phyloP scores from a whole-genome alignment of 2,888 invertebrate genomes.

The Nephrotoma flavescens region DNA sequence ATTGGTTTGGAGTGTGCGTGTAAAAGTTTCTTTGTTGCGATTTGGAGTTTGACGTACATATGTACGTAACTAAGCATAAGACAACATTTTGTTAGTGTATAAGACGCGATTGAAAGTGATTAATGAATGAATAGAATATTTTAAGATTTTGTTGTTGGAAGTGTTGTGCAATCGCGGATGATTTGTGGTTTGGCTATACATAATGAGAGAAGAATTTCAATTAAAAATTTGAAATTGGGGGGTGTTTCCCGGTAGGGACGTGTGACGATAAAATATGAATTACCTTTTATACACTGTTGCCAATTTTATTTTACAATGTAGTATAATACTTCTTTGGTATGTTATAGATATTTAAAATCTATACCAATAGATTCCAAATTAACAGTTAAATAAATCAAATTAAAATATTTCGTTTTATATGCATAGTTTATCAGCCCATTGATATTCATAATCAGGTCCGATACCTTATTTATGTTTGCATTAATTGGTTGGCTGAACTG shows the following conservation, averaged over 20 bases:
- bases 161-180: background rate
- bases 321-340: no score
- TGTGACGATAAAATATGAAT: background rate
- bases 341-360: no score
- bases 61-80: background rate
- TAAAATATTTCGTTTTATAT: no score
- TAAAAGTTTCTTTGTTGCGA: background rate
- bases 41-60: background rate
- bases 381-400: no score
- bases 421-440: no score
- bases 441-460: no score
- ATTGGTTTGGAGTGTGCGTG: background rate
- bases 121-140: background rate
- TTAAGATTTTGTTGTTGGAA: background rate
- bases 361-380: no score
- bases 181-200: background rate
- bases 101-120: background rate
- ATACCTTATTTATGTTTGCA: no score
- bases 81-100: background rate
- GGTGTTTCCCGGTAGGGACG: background rate
- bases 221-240: background rate
- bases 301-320: background rate
- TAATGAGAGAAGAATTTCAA: background rate
- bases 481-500: no score
- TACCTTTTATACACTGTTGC: background rate